A percentile compares a stretch with the other conserved stretches of the same genome.
phyloP scores from a whole-genome alignment of 1,140 invertebrate species.

The Tribolium madens region DNA sequence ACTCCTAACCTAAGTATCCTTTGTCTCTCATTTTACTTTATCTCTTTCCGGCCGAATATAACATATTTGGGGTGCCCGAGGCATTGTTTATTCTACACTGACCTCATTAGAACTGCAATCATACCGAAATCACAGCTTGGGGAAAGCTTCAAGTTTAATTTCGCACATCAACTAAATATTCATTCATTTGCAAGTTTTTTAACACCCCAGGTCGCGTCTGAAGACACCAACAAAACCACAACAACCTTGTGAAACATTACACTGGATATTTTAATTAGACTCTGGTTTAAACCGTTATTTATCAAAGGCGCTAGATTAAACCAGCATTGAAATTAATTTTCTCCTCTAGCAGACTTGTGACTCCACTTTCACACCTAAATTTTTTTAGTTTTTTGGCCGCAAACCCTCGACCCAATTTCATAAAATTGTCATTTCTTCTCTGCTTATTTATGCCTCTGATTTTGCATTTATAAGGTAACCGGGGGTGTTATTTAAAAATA shows the following conservation, averaged over 20 bases:
- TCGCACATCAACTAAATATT: neutral
- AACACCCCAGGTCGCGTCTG: conserved; percentile 13
- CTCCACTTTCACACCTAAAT: neutral
- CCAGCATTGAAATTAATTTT: conserved; percentile 35
- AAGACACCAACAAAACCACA: conserved; percentile 32
- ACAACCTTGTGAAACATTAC: conserved; percentile 27
- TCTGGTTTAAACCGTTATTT: conserved; percentile 38
- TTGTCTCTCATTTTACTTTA: conserved; percentile 38
- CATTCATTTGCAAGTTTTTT: neutral
- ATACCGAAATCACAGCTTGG: conserved; percentile 29
- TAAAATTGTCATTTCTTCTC: conserved; percentile 9
- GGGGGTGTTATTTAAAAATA: conserved; percentile 30
- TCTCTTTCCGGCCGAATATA: conserved; percentile 19
- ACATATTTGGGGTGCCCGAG: conserved; percentile 8
- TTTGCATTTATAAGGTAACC: conserved; percentile 32
- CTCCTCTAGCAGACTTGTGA: conserved; percentile 11
- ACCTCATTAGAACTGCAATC: conserved; percentile 25
- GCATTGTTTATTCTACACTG: conserved; percentile 21
- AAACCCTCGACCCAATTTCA: conserved; percentile 8
- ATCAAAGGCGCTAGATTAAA: conserved; percentile 37
- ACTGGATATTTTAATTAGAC: conserved; percentile 37
- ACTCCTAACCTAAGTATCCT: conserved; percentile 29
- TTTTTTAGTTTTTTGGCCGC: neutral
- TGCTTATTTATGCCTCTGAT: conserved; percentile 13
- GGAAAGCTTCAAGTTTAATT: conserved; percentile 4